Percentiles rank a stretch among this genome's conserved stretches.
These are phyloP conservation scores for Typhlomys cinereus DNA, from an alignment of 2,113 vertebrate genomes.

Conservation along the genomic window DNA sequence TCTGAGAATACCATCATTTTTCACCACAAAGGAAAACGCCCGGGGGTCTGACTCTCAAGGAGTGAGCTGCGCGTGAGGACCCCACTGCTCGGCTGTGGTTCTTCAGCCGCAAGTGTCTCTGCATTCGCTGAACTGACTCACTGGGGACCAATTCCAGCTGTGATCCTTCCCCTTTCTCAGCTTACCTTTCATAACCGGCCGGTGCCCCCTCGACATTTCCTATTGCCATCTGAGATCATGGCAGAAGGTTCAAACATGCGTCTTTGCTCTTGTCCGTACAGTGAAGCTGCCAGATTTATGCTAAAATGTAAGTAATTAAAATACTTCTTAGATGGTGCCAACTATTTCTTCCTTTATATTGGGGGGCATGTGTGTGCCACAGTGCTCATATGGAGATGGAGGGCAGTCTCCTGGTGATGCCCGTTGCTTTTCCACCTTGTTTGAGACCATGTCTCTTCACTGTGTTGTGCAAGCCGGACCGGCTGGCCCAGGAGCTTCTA, in stretches of 20 bases:
- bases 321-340: neutral
- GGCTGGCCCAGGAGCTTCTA: no score
- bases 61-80: neutral
- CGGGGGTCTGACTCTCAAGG: neutral
- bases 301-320: conserved; percentile 40
- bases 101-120: neutral
- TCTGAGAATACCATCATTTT: neutral
- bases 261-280: neutral
- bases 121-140: neutral
- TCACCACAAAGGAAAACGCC: neutral
- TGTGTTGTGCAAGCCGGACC: no score
- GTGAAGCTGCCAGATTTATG: neutral
- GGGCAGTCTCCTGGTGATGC: no score
- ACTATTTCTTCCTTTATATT: no score
- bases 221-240: neutral
- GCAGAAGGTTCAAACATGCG: neutral
- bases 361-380: no score
- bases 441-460: no score
- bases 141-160: neutral
- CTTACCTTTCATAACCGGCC: conserved; percentile 38
- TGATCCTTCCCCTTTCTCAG: neutral
- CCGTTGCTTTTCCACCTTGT: no score
- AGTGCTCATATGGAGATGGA: no score
- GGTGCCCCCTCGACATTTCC: neutral
- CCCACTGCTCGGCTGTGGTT: neutral